phyloP scores from a whole-genome alignment of 2,797 vertebrate genomes.

The Sebastes matsubarae region DNA sequence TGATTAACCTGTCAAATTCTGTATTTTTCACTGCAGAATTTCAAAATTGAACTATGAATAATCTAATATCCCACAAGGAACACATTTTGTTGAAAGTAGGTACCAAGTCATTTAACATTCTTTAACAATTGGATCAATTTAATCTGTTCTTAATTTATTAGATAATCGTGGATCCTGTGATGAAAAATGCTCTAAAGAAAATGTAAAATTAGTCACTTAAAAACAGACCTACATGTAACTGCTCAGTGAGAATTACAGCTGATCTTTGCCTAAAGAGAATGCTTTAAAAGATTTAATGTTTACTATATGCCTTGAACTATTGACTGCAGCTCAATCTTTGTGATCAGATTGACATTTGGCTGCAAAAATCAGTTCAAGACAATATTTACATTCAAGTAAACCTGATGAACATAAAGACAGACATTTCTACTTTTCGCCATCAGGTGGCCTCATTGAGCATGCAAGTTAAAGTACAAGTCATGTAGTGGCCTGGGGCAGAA shows the following conservation, averaged over 20 bases:
- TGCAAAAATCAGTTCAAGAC: neutral
- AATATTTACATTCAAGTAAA: neutral
- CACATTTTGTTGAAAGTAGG: neutral
- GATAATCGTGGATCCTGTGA: neutral
- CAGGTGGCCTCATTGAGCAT: conserved; percentile 58
- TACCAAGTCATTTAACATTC: neutral
- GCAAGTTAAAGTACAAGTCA: conserved; percentile 49
- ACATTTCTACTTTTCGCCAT: conserved; percentile 37
- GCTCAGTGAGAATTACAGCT: too few relatives aligned
- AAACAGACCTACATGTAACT: neutral
- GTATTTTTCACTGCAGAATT: neutral
- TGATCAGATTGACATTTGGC: neutral
- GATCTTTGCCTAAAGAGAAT: neutral
- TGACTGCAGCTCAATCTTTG: neutral
- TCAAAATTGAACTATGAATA: neutral
- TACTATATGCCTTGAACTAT: neutral
- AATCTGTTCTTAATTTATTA: neutral
- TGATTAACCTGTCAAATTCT: neutral
- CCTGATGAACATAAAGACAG: neutral
- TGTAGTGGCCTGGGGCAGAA: conserved; percentile 20
- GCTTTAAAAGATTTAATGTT: neutral
- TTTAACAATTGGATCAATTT: neutral
- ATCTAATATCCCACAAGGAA: neutral
- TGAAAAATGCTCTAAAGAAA: neutral
- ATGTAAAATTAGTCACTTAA: neutral